Conservation (phyloP, 2,113 vertebrate species). For the Trachemys scripta region DNA sequence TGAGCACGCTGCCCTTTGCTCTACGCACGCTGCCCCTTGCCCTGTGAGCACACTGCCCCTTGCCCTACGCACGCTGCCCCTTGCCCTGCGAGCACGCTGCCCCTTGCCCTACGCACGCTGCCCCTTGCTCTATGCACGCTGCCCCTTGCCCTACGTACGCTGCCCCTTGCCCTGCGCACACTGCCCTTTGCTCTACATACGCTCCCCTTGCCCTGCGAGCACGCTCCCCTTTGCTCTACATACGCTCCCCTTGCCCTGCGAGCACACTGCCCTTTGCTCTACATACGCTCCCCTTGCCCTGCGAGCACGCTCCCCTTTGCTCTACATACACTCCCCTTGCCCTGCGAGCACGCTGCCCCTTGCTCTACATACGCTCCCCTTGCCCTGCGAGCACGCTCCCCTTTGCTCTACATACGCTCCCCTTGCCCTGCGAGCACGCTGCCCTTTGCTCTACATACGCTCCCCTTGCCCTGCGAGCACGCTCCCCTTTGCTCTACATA, state of each 20-base stretch:
- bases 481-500: no score
- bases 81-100: not conserved
- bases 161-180: not conserved
- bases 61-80: not conserved
- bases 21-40: not conserved
- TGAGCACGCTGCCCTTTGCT: not conserved
- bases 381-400: rapidly evolving
- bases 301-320: not conserved
- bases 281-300: not conserved
- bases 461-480: not conserved
- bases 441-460: no score
- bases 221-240: not conserved
- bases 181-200: no score
- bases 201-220: no score
- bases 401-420: not conserved
- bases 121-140: rapidly evolving
- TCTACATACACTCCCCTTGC: no score
- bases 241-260: no score
- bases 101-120: not conserved
- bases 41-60: rapidly evolving
- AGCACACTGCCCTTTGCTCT: no score
- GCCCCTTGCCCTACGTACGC: not conserved
- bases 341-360: not conserved
- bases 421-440: not conserved
- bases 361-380: not conserved